Conservation (phyloP, 2,113 vertebrate genomes). For the Gobiocypris rarus region DNA sequence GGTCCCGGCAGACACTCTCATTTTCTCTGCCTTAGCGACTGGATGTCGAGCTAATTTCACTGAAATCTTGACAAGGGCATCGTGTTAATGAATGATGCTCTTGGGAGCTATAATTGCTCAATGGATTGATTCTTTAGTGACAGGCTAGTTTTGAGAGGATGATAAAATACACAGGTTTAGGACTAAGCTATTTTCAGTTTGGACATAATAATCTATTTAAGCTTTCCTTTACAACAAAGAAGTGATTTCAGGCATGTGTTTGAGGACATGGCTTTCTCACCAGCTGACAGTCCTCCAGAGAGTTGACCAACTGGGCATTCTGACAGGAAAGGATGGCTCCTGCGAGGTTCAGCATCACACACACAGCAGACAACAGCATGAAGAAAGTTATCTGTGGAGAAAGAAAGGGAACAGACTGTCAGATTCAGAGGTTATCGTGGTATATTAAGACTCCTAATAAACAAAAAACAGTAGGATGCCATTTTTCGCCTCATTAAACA, state of each 20-base stretch:
- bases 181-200: background rate
- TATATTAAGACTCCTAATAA: conserved; percentile 14
- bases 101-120: conserved; percentile 11
- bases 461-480: conserved; percentile 34
- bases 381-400: conserved; percentile 93
- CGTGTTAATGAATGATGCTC: conserved; percentile 35
- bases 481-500: conserved; percentile 38
- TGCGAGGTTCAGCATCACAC: conserved; percentile 97
- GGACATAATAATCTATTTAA: background rate
- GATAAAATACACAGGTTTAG: conserved; percentile 2
- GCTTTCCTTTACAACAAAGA: background rate
- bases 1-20: conserved; percentile 1
- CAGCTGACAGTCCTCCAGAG: conserved; percentile 95
- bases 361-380: conserved; percentile 97
- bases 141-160: conserved; percentile 2
- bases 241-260: background rate
- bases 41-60: conserved; percentile 21
- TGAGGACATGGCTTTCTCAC: conserved; percentile 78
- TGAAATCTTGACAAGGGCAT: conserved; percentile 31
- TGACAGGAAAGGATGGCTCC: conserved; percentile 98
- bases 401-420: conserved; percentile 45
- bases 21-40: background rate
- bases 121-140: conserved; percentile 30
- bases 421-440: conserved; percentile 12
- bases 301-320: conserved; percentile 95